These are phyloP conservation scores for Delphinapterus leucas DNA, from an alignment of 2,113 vertebrate species.

Conservation along the genomic window DNA sequence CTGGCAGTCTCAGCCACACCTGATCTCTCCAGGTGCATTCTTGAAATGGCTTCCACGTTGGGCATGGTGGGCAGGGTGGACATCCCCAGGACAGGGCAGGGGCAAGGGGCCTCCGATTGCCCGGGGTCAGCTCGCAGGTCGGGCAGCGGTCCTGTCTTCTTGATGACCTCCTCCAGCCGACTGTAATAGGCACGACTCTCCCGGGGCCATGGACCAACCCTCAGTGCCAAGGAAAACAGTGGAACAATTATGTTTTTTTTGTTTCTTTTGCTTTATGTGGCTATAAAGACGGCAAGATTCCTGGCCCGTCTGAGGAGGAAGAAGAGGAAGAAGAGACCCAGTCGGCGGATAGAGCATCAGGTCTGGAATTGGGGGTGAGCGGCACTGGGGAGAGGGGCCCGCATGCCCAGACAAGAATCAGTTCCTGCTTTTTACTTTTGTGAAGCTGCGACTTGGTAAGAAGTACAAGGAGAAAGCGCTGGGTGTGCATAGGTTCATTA, in stretches of 20 bases:
- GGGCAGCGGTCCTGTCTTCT: background rate
- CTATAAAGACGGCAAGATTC: rapidly evolving
- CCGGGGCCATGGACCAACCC: rapidly evolving
- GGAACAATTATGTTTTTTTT: rapidly evolving
- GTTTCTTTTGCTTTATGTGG: background rate
- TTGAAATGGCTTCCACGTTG: background rate
- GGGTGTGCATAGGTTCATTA: background rate
- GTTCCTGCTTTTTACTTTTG: background rate
- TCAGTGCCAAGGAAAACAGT: background rate
- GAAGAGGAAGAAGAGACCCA: background rate
- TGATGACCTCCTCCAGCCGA: background rate
- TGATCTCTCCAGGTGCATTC: background rate
- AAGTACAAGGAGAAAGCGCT: background rate
- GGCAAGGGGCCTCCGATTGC: background rate
- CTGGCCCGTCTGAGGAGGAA: background rate
- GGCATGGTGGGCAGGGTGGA: background rate
- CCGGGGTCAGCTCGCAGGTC: background rate
- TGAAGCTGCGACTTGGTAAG: background rate
- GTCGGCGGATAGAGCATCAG: rapidly evolving
- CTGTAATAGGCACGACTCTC: rapidly evolving
- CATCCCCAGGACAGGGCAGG: background rate
- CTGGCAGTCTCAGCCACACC: background rate
- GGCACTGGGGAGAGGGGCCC: background rate
- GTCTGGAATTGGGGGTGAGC: background rate
- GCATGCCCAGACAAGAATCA: rapidly evolving